Conservation (phyloP, 1,140 invertebrate species). For the Apocrypta bakeri region DNA sequence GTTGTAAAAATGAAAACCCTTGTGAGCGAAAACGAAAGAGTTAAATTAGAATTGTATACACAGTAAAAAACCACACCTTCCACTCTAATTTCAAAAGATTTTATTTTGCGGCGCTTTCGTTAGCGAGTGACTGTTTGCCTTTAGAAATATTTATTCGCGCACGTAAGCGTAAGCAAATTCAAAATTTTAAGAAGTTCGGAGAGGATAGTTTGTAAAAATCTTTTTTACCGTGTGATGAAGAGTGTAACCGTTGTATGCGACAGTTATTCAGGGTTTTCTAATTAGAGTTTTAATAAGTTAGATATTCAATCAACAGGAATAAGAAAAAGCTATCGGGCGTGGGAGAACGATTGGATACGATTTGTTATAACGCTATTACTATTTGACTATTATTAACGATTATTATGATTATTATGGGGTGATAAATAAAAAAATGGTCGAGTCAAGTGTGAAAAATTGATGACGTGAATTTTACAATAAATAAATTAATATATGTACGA, state of each 20-base stretch:
- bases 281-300: conserved; percentile 49
- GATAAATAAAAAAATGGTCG: conserved; percentile 58
- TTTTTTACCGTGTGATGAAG: conserved; percentile 45
- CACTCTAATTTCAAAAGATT: conserved; percentile 32
- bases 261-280: conserved; percentile 38
- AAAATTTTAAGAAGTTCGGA: conserved; percentile 10
- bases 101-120: not conserved
- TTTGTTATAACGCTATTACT: conserved; percentile 48
- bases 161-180: not conserved
- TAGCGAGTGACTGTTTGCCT: conserved; percentile 6
- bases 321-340: conserved; percentile 2
- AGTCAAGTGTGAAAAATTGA: conserved; percentile 56
- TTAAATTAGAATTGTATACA: conserved; percentile 24
- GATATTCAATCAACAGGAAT: conserved; percentile 9
- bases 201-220: conserved; percentile 38
- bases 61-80: conserved; percentile 31
- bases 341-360: conserved; percentile 40
- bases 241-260: conserved; percentile 27
- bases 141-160: conserved; percentile 33
- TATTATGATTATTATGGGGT: conserved; percentile 50
- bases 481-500: conserved; percentile 60
- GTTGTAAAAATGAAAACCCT: not conserved
- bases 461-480: conserved; percentile 60
- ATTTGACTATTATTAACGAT: conserved; percentile 50
- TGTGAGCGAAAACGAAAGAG: not conserved